Conservation (phyloP, 1,140 invertebrate species). For the Aethina tumida region DNA sequence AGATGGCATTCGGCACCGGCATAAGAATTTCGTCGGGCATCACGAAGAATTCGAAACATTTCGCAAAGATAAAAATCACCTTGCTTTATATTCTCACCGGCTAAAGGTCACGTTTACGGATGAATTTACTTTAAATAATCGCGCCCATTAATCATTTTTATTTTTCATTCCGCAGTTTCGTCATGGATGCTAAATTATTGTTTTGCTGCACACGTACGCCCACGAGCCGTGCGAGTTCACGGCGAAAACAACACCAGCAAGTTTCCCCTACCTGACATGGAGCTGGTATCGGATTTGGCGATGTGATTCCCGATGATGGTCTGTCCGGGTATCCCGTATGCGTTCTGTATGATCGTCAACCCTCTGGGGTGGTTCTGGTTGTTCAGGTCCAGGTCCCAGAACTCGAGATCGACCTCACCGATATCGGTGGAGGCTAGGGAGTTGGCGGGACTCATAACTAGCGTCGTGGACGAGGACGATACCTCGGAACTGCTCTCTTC, state of each 20-base stretch:
- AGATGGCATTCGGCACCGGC: too few species aligned
- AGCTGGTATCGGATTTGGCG: slow-evolving; percentile 36
- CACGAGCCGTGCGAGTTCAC: too few species aligned
- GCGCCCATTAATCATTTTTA: too few species aligned
- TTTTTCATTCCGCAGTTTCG: too few species aligned
- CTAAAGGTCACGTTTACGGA: too few species aligned
- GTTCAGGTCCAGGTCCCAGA: slow-evolving; percentile 56
- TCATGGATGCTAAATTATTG: slow-evolving; percentile 1
- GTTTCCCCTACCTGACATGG: slow-evolving; percentile 35
- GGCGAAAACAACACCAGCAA: background rate
- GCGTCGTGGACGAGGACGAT: slow-evolving; percentile 56
- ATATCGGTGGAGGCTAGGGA: slow-evolving; percentile 51
- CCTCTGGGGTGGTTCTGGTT: slow-evolving; percentile 29
- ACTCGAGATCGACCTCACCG: slow-evolving; percentile 64
- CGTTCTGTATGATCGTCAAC: slow-evolving; percentile 29
- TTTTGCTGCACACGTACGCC: background rate
- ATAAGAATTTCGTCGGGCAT: too few species aligned
- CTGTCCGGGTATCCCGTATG: slow-evolving; percentile 28
- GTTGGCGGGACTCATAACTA: slow-evolving; percentile 54
- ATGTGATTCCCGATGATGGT: slow-evolving; percentile 26
- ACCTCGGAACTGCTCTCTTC: slow-evolving; percentile 67
- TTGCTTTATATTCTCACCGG: too few species aligned
- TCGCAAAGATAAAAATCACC: too few species aligned
- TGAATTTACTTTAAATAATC: too few species aligned
- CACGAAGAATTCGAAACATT: too few species aligned